Evolutionary conservation across 2,113 vertebrate species (phyloP).

Genomic region (Dinomys branickii): DNA sequence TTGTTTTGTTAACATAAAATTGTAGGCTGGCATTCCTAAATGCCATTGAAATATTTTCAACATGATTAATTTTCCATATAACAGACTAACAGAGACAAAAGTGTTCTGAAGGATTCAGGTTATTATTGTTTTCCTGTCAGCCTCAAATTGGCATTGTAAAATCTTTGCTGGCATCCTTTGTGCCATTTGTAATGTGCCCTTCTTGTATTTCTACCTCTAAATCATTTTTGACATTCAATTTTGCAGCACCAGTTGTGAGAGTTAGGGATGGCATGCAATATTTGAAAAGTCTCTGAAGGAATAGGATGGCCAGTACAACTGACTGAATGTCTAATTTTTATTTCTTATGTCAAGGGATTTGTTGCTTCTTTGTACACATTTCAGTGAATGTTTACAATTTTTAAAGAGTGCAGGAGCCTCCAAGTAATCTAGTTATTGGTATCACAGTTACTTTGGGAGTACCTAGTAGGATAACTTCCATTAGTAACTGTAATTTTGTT

Average conservation of each 20-base stretch:
- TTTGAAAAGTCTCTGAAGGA: background rate
- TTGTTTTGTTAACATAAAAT: constrained; percentile 56
- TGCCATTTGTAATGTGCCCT: constrained; percentile 58
- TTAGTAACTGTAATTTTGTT: constrained; percentile 27
- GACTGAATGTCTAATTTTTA: background rate
- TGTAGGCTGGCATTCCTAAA: constrained; percentile 69
- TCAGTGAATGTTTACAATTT: background rate
- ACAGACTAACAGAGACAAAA: constrained; percentile 53
- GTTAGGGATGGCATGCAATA: background rate
- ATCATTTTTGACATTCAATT: constrained; percentile 69
- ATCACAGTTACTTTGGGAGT: constrained; percentile 45
- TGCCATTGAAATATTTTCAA: constrained; percentile 64
- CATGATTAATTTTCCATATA: constrained; percentile 71
- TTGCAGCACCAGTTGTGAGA: constrained; percentile 32
- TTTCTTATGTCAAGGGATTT: constrained; percentile 54
- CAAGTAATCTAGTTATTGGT: constrained; percentile 48
- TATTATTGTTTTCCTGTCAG: constrained; percentile 64
- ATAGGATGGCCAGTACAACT: background rate
- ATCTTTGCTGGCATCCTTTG: background rate
- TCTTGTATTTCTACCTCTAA: constrained; percentile 61
- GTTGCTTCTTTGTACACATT: constrained; percentile 64
- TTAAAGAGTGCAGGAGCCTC: constrained; percentile 55
- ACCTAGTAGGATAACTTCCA: constrained; percentile 48
- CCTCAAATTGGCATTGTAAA: constrained; percentile 45
- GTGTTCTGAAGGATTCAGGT: constrained; percentile 3